Conservation (phyloP, 2,113 vertebrate species). For the Scophthalmus maximus region DNA sequence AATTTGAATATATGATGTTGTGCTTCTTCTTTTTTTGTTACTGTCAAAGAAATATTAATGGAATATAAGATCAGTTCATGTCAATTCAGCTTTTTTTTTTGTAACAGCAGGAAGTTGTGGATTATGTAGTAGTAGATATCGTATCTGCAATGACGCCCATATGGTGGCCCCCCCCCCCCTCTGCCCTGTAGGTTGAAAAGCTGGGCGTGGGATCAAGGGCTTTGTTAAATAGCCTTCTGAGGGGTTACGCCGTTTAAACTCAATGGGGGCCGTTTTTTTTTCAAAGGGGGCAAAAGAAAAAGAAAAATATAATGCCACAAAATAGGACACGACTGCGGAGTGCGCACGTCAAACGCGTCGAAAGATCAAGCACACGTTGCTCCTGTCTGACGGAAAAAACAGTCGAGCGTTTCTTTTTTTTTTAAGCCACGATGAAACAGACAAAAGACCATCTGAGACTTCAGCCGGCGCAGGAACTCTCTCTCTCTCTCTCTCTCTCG, state of each 20-base stretch:
- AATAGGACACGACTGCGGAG: conserved; percentile 8
- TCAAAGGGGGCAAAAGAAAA: conserved; percentile 19
- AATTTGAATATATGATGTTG: no score
- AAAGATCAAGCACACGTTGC: conserved; percentile 14
- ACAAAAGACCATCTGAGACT: conserved; percentile 25
- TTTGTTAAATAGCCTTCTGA: background rate
- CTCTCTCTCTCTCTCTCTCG: background rate
- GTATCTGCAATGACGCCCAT: background rate
- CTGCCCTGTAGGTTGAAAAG: background rate
- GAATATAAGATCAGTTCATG: background rate
- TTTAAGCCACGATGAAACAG: conserved; percentile 43
- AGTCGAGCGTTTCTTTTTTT: background rate
- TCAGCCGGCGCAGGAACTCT: conserved; percentile 13
- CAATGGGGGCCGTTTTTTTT: conserved; percentile 27
- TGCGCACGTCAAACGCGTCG: background rate
- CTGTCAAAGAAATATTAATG: no score
- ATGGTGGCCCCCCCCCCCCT: background rate
- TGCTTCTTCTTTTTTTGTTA: no score
- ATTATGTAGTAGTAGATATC: background rate
- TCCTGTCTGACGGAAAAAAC: conserved; percentile 13
- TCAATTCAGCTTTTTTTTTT: background rate
- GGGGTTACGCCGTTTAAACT: conserved; percentile 29
- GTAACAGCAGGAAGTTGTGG: background rate
- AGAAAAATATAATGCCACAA: conserved; percentile 7
- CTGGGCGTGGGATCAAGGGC: conserved; percentile 3